Evolutionary conservation across 35 echinoderm and acorn worm species (phyloP), one percentile per base, ranked within the genome.

Genomic region (Amphiura filiformis): DNA sequence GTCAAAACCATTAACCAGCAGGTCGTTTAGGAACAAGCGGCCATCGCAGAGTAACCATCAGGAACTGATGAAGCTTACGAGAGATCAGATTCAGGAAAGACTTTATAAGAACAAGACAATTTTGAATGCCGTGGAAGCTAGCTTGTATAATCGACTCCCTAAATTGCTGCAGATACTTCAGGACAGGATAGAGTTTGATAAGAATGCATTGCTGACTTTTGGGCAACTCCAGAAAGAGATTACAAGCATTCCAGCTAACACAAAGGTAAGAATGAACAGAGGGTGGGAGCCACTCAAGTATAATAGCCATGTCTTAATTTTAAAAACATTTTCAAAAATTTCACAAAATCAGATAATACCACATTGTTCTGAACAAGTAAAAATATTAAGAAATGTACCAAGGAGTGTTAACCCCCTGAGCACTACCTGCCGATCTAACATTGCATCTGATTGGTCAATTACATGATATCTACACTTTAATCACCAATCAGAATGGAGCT

Each of bases 81-180:
- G 94, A 82, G 90, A 84, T 65, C 80, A 92, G 75, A 94, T 98
- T 15, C 93, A 98, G 75, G 90, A 84, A 17, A 37, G 96, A 22
- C 81, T 98, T 12, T 98, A 83, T 75, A 98, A 98, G 56, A 98
- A 98, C 90, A 98, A 98, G 87, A 79, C 93, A 5, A 65, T 98
- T 39, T 64, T 98, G 76, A 98, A 98, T 76, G 90, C 90, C 15
- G 88, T 98, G 32, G 96, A 98, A 39, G 61, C 79, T 34, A 92
- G 87, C 56, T 88, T 94, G 35, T 94, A 90, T 61, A 80, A 83
- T 31, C 86, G 94, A 42, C 90, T 98, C 13, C 96, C 90, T 2
- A 57, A 57, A 39, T 65, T 98, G 84, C 78, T 98, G 36, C 35
- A 85, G 32, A 94, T 61, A 32, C 81, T 98, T 18, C 91, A 98